Percentiles rank a stretch among this genome's conserved stretches.
Conservation (phyloP, 2,113 vertebrate species). For the Leucopsar rothschildi region DNA sequence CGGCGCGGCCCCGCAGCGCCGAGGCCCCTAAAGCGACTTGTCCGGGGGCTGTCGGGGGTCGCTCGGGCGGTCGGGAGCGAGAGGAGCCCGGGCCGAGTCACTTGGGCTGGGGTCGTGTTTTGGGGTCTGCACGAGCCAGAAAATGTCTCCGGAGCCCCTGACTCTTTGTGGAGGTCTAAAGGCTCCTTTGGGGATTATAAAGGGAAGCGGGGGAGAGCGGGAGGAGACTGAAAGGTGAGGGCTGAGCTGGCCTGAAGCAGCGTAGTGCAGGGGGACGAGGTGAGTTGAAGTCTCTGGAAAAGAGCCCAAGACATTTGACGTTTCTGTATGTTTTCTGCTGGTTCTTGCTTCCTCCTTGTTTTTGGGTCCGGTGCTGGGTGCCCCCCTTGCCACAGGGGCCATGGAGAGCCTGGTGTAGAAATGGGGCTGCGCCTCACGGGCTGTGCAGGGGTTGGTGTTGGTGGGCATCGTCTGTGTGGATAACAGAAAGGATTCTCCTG, state of each 20-base stretch:
- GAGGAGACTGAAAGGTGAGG: neutral
- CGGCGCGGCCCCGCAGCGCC: neutral
- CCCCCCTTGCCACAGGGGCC: neutral
- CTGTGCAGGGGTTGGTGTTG: rapidly evolving
- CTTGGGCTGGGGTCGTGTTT: neutral
- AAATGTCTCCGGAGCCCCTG: neutral
- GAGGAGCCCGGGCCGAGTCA: neutral
- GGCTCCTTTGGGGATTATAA: neutral
- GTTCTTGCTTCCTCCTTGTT: neutral
- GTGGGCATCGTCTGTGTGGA: neutral
- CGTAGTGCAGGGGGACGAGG: rapidly evolving
- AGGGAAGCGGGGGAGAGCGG: neutral
- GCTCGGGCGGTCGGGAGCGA: neutral
- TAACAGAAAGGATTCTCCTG: neutral
- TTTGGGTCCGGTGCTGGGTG: neutral
- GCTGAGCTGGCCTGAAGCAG: neutral
- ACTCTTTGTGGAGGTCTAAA: neutral
- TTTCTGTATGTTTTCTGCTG: neutral
- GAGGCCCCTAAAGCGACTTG: neutral
- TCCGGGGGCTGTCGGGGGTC: neutral
- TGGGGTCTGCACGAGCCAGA: neutral
- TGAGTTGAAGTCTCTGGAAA: neutral
- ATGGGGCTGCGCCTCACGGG: rapidly evolving
- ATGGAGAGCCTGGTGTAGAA: rapidly evolving
- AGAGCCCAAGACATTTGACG: neutral